A percentile compares a stretch with the other conserved stretches of the same genome.
Evolutionary conservation across 2,797 vertebrate species (phyloP).

Genomic region (Schizopygopsis malacanthus): DNA sequence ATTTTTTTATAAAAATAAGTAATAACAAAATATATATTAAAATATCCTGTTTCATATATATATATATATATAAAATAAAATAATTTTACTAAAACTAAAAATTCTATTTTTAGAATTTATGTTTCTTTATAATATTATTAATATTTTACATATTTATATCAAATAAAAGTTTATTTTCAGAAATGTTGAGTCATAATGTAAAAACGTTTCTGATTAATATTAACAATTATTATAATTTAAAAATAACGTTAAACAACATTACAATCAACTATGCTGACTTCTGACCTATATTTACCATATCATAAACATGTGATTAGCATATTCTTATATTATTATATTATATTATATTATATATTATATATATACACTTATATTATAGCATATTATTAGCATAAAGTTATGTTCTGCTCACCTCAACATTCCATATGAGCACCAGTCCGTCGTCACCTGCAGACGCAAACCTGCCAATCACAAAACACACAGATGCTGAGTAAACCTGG

Average conservation of each 20-base stretch:
- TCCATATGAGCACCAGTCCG: conserved; percentile 90
- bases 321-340: no score
- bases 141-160: background rate
- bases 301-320: background rate
- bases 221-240: background rate
- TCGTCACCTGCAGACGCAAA: conserved; percentile 98
- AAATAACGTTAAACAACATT: no score
- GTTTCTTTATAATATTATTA: background rate
- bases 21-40: no score
- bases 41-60: no score
- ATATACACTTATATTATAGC: no score
- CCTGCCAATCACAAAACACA: conserved; percentile 67
- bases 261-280: background rate
- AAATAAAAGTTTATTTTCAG: background rate
- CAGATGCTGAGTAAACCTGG: background rate
- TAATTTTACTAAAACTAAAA: no score
- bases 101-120: no score
- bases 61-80: no score
- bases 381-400: background rate
- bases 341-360: no score
- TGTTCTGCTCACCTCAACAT: conserved; percentile 82
- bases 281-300: background rate
- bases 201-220: background rate
- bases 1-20: no score
- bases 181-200: background rate